Percentiles rank a stretch among this genome's conserved stretches.
Conservation (phyloP, 2,797 vertebrate genomes). For the Melanotaenia boesemani region DNA sequence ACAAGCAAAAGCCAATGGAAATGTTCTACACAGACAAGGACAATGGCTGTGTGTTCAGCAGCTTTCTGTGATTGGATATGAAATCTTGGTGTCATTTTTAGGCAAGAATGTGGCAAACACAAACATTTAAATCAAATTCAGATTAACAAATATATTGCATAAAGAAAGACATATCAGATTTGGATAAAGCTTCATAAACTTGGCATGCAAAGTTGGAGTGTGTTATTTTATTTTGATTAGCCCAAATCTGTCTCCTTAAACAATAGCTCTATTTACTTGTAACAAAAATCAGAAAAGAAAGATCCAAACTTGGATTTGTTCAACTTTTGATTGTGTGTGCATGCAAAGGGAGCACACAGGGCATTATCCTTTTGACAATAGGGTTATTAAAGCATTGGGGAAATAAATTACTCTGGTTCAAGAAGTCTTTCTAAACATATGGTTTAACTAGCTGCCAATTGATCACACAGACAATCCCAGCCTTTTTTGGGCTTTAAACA, state of each 20-base stretch:
- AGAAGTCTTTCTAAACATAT: slow-evolving; percentile 74
- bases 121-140: background rate
- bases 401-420: slow-evolving; percentile 65
- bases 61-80: background rate
- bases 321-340: slow-evolving; percentile 3
- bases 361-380: slow-evolving; percentile 30
- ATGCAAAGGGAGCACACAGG: background rate
- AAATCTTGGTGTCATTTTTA: background rate
- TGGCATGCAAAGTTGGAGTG: background rate
- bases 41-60: background rate
- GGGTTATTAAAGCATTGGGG: slow-evolving; percentile 31
- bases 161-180: slow-evolving; percentile 10
- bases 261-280: slow-evolving; percentile 11
- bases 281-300: slow-evolving; percentile 2
- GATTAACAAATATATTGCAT: slow-evolving; percentile 1
- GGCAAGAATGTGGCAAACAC: background rate
- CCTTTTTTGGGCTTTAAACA: slow-evolving; percentile 82
- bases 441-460: slow-evolving; percentile 73
- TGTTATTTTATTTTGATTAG: background rate
- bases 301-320: slow-evolving; percentile 7
- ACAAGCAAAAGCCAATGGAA: background rate
- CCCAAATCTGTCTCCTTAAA: background rate
- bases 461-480: slow-evolving; percentile 72
- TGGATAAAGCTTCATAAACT: background rate
- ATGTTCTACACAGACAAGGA: background rate